Evolutionary conservation across 2,113 vertebrate genomes (phyloP), one percentile per base, ranked within the genome.

Genomic region (Periophthalmus modestus): DNA sequence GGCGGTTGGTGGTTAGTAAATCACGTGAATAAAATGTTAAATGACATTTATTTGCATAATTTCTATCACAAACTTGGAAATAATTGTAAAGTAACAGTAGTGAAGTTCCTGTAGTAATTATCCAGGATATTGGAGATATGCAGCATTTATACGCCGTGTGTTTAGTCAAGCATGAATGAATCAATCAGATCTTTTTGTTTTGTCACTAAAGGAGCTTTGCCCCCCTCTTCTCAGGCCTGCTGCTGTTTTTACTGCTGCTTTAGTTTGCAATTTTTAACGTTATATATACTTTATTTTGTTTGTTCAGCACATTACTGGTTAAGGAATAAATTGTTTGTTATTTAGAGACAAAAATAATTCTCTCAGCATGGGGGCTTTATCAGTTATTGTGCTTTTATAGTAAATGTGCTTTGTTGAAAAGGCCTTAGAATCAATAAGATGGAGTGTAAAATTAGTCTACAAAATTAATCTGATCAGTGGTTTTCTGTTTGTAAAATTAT

Each of bases 161-260:
- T 19, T 72, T 28, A 12, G 21, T n/a, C 34, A 43, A n/a, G 62
- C 62, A n/a, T 65, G 46, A 74, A 48, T 47, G 46, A 77, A 63
- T 23, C 33, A 77, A 33, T 61, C 50, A 72, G 2, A 24, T 69
- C 21, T 68, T 83, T 72, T 71, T 69, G 66, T 80, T 72, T 24
- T 47, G 50, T 79, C 16, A 72, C 77, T 82, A 43, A 69, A 23
- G 62, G 75, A 76, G 74, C 46, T 77, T 61, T 73, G 68, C 72
- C 28, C 39, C 67, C 24, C 68, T 67, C 70, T 69, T 69, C 74
- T 77, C 68, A 83, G 83, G 85, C 86, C 82, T 85, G 57, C 59
- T 82, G 71, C 69, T 75, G 65, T 36, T 78, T 86, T 47, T 79
- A 74, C 66, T 79, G 61, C 54, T 71, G 57, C 57, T 81, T 72